Evolutionary conservation across 1,140 invertebrate genomes (phyloP).

Genomic region (Wiebesia pumilae): DNA sequence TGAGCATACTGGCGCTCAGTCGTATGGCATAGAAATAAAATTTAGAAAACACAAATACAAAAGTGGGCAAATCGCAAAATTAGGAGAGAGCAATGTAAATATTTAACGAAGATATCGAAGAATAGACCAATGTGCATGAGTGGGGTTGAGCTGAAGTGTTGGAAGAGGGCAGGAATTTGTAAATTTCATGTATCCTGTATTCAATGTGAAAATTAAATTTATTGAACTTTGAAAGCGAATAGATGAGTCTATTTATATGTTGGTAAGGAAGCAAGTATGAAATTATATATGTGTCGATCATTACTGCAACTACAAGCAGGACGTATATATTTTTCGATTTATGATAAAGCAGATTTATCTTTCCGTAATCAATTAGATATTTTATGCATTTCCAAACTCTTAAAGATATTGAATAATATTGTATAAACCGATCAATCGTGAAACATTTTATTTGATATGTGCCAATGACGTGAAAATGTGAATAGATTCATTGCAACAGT

Average conservation of each 20-base stretch:
- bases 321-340: background rate
- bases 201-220: background rate
- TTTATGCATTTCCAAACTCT: background rate
- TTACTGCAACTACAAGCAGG: background rate
- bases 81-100: background rate
- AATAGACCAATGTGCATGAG: background rate
- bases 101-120: background rate
- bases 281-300: background rate
- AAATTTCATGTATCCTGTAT: background rate
- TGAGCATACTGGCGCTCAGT: slow-evolving; percentile 68
- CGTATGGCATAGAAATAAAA: background rate
- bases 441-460: background rate
- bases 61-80: background rate
- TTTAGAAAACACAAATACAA: background rate
- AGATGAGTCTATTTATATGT: background rate
- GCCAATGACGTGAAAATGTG: background rate
- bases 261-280: background rate
- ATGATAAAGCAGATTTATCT: background rate
- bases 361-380: background rate
- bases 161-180: too few relatives aligned
- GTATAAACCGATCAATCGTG: background rate
- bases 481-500: background rate
- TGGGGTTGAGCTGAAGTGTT: background rate
- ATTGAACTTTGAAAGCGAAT: background rate
- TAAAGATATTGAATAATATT: background rate